These are phyloP conservation scores for Anthoptus insignis DNA, from an alignment of 2,888 invertebrate species.

Conservation along the genomic window DNA sequence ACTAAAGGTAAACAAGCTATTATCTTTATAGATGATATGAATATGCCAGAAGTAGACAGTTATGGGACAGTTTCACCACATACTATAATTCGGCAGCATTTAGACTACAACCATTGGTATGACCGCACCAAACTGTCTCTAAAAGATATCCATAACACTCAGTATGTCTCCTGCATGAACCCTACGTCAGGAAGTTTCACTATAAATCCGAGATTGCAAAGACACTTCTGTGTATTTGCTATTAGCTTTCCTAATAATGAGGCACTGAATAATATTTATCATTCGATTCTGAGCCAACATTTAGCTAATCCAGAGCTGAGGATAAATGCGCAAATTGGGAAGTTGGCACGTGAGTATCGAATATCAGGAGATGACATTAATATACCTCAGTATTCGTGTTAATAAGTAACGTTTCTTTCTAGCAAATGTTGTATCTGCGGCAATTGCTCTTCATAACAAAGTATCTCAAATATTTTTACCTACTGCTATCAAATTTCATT, in stretches of 20 bases:
- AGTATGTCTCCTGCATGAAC: constrained; percentile 99
- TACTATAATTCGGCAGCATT: constrained; percentile 97
- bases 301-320: constrained; percentile 93
- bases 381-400: too few relatives aligned
- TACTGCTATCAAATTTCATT: constrained; percentile 98
- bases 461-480: constrained; percentile 96
- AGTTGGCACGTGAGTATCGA: constrained; percentile 83
- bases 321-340: constrained; percentile 90
- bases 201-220: constrained; percentile 97
- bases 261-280: constrained; percentile 95
- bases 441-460: constrained; percentile 95
- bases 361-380: too few relatives aligned
- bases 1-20: constrained; percentile 90
- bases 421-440: constrained; percentile 92
- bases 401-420: constrained; percentile 7
- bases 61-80: constrained; percentile 99
- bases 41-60: constrained; percentile 97
- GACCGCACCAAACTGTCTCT: constrained; percentile 94
- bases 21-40: constrained; percentile 96
- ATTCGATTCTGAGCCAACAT: constrained; percentile 95
- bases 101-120: constrained; percentile 98
- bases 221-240: constrained; percentile 96
- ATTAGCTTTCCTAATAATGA: constrained; percentile 94
- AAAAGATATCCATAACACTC: constrained; percentile 98
- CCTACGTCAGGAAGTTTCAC: constrained; percentile 99